These are phyloP conservation scores for Galago senegalensis DNA, from an alignment of 2,797 vertebrate genomes.

Conservation along the genomic window DNA sequence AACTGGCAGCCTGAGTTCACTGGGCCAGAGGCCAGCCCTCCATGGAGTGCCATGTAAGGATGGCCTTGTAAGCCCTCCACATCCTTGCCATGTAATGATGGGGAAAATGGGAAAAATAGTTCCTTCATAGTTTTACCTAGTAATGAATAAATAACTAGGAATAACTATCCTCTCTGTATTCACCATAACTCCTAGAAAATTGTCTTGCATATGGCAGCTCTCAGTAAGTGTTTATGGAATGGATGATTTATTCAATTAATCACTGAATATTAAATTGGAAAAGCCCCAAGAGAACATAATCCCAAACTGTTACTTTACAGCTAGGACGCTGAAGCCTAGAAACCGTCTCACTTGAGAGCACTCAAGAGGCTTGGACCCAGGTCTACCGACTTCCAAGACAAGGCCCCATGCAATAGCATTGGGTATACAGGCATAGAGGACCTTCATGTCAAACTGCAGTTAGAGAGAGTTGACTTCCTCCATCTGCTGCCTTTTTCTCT, in stretches of 20 bases:
- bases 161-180: slow-evolving; percentile 63
- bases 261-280: slow-evolving; percentile 50
- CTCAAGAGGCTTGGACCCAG: neutral
- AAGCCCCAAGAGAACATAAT: neutral
- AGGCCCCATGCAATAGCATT: fast-evolving
- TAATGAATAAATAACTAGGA: slow-evolving; percentile 46
- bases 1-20: neutral
- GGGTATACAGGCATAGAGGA: neutral
- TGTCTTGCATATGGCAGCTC: slow-evolving; percentile 48
- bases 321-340: neutral
- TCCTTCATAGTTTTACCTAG: slow-evolving; percentile 5
- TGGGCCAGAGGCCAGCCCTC: neutral
- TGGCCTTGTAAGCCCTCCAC: too few species aligned
- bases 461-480: neutral
- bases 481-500: neutral
- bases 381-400: neutral
- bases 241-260: slow-evolving; percentile 63
- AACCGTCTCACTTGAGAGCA: neutral
- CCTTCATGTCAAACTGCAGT: neutral
- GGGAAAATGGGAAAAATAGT: neutral
- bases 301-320: slow-evolving; percentile 24
- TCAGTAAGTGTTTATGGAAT: slow-evolving; percentile 65
- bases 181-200: slow-evolving; percentile 46
- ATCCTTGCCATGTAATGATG: neutral
- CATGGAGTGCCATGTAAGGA: neutral